These are phyloP conservation scores for Choloepus didactylus DNA, from an alignment of 2,797 vertebrate species.

Conservation along the genomic window DNA sequence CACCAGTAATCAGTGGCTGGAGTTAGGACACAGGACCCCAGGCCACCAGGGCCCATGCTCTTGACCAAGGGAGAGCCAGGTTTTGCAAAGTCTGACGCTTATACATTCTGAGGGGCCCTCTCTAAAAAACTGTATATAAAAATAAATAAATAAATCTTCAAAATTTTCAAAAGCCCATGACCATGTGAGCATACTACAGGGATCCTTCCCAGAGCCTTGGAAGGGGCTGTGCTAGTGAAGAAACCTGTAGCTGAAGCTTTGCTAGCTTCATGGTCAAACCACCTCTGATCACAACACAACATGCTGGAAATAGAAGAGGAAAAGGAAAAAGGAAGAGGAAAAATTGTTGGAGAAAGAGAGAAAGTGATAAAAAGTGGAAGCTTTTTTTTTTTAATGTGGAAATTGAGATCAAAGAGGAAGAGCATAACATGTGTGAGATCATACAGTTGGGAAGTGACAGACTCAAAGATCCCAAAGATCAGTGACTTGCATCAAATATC, in stretches of 20 bases:
- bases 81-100: not conserved
- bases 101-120: not conserved
- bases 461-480: not conserved
- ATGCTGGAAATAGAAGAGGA: not conserved
- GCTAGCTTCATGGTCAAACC: accelerated
- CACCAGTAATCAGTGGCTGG: not conserved
- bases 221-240: not conserved
- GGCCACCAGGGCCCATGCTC: not conserved
- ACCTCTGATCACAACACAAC: not conserved
- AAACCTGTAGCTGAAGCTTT: not conserved
- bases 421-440: conserved; percentile 22
- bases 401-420: not conserved
- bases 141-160: not conserved
- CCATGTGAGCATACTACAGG: not conserved
- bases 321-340: not conserved
- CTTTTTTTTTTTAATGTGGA: no score
- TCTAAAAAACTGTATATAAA: not conserved
- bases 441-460: not conserved
- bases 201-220: not conserved
- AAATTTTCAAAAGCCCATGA: not conserved
- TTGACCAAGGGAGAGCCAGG: not conserved
- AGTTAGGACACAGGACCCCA: not conserved
- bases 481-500: not conserved
- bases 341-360: not conserved
- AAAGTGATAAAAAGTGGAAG: not conserved